Base-by-base conservation (phyloP, 2,888 invertebrate genomes). In the Smittia aterrima region DNA sequence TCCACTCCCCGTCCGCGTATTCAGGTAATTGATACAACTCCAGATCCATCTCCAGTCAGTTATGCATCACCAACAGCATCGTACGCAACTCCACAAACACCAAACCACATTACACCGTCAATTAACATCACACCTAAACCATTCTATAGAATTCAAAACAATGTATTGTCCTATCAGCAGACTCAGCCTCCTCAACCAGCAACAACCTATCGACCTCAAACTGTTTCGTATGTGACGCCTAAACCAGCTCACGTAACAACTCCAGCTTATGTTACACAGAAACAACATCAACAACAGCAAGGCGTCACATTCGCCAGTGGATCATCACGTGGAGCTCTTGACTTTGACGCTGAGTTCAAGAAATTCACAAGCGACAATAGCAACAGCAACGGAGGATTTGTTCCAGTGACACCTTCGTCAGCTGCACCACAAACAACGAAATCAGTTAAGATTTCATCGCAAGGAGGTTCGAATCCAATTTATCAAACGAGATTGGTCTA, bases 401-500 rank as follows among this genome's bases (percentile, higher is more conserved):
- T 86, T 76, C 86, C 85, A 75, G 87, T 87, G 74, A 87, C 84
- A 73, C 82, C 80, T 0, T 74, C 76, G n/a, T n/a, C 71, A 11
- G 70, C 67, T 7, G 41, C 75, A n/a, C 32, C 32, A 32, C 74
- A 75, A 24, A 38, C 74, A 16, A 75, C 74, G 7, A 77, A 76
- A 62, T 80, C 83, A 3, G 79, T 82, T n/a, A 79, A 81, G n/a
- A 54, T 76, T 22, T 76, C 76, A 47, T 75, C 76, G 66, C 82
- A 79, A 58, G 79, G 83, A 18, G 80, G 83, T 25, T 82, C 85
- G 54, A 86, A 88, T 77, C 90, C 91, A 75, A 86, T 92, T 74
- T 92, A 92, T 82, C 90, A 91, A 68, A 91, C 92, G 22, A 91
- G 92, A 79, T 83, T 92, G 32, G 87, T 92, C 0, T 92, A 87